A percentile compares a stretch with the other conserved stretches of the same genome.
Evolutionary conservation across 2,797 vertebrate species (phyloP).

Genomic region (Oophaga sylvatica): DNA sequence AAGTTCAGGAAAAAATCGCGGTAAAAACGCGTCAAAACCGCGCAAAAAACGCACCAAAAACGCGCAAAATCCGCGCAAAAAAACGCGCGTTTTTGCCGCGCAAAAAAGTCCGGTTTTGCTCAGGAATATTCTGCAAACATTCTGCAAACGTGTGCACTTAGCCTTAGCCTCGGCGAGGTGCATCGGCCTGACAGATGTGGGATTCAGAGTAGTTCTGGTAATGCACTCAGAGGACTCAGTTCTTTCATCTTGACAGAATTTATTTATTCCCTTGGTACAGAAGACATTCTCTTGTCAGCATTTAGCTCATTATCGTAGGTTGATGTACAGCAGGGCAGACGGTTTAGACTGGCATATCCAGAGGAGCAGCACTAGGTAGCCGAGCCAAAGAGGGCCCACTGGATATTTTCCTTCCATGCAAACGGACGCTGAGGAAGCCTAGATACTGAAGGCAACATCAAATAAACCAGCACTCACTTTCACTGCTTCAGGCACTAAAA

Average conservation of each 20-base stretch:
- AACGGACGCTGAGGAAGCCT: background rate
- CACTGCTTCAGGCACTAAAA: background rate
- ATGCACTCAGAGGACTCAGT: conserved; percentile 35
- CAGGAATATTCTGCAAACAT: too few species aligned
- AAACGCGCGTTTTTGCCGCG: too few species aligned
- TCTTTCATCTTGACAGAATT: conserved; percentile 6
- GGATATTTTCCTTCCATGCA: background rate
- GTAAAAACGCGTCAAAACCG: too few species aligned
- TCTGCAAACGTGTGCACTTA: too few species aligned
- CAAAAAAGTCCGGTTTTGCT: too few species aligned
- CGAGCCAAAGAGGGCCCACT: background rate
- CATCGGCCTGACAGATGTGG: conserved; percentile 28
- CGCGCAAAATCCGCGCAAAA: too few species aligned
- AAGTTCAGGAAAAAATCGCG: too few species aligned
- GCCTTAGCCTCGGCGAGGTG: conserved; percentile 16
- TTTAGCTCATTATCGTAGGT: background rate
- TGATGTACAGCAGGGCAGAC: background rate
- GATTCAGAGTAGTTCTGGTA: conserved; percentile 50
- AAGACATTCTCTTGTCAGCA: conserved; percentile 35
- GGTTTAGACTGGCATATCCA: conserved; percentile 6
- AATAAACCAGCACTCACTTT: background rate
- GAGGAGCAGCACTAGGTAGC: background rate
- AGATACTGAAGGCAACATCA: background rate
- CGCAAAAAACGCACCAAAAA: too few species aligned
- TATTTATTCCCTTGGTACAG: conserved; percentile 23